Evolutionary conservation across 2,797 vertebrate genomes (phyloP), one percentile per base, ranked within the genome.

Genomic region (Alectoris magna): DNA sequence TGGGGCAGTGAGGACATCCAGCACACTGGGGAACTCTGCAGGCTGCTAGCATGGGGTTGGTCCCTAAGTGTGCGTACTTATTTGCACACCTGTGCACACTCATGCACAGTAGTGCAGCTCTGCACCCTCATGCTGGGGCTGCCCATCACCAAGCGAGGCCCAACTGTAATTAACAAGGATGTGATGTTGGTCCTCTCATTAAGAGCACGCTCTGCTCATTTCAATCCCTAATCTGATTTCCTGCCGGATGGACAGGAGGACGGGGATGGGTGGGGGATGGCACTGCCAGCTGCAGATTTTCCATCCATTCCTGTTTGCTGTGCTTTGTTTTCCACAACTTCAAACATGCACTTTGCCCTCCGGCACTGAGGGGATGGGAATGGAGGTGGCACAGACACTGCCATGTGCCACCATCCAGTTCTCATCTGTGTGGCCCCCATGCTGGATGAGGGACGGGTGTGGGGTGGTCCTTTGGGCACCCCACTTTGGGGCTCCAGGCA

Each of bases 381-480:
- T 31, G n/a, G 39, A 26, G 2, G 41, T 9, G 56, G 53, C 59
- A 63, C 36, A 46, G 46, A 41, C 59, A 21, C 12, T 1, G 8
- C 36, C 31, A 22, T 46, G 59, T 53, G 16, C 59, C 38, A 44
- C 62, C 49, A 11, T 49, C 38, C 55, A 4, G 7, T 10, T 49
- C 29, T 24, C n/a, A 16, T 55, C 23, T 9, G 14, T 22, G 19
- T 58, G 55, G 56, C 14, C 51, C 51, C 4, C 2, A 23, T 6
- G 4, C 26, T 3, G 6, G 43, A 34, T 2, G 6, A 64, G 38
- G 60, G 23, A 43, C 0, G 10, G 23, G 48, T 23, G 22, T 3
- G 3, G 44, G 21, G 21, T 24, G 22, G 22, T 16, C 43, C 48
- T 31, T 2, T 6, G 8, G 34, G 27, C 34, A 27, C 17, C 49